phyloP scores from a whole-genome alignment of 2,113 vertebrate species.

The Rhinopomastus cyanomelas region DNA sequence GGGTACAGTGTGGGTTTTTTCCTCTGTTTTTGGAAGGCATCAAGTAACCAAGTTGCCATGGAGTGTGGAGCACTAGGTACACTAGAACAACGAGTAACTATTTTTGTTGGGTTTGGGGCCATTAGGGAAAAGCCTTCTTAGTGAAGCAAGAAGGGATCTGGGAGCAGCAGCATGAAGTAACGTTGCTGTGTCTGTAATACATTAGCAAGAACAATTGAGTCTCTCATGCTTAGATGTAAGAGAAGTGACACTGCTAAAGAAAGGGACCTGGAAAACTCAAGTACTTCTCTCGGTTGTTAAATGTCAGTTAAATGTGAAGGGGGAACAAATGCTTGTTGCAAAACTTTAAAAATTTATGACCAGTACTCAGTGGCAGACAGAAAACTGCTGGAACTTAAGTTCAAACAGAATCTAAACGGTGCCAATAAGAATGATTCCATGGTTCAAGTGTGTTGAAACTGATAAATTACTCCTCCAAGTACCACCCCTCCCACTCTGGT shows the following conservation, averaged over 20 bases:
- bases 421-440: background rate
- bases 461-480: background rate
- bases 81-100: background rate
- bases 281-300: background rate
- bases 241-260: background rate
- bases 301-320: background rate
- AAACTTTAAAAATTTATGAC: background rate
- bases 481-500: background rate
- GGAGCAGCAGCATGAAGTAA: background rate
- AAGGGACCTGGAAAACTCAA: background rate
- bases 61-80: background rate
- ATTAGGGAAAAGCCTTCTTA: background rate
- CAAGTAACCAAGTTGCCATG: background rate
- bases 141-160: constrained; percentile 5
- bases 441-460: background rate
- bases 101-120: background rate
- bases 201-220: background rate
- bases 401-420: background rate
- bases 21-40: constrained; percentile 4
- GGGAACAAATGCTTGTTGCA: background rate
- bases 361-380: background rate
- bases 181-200: background rate
- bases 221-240: background rate
- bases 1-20: background rate
- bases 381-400: background rate